A percentile compares a stretch with the other conserved stretches of the same genome.
phyloP scores from a whole-genome alignment of 2,888 invertebrate genomes.

The Oithona nana region DNA sequence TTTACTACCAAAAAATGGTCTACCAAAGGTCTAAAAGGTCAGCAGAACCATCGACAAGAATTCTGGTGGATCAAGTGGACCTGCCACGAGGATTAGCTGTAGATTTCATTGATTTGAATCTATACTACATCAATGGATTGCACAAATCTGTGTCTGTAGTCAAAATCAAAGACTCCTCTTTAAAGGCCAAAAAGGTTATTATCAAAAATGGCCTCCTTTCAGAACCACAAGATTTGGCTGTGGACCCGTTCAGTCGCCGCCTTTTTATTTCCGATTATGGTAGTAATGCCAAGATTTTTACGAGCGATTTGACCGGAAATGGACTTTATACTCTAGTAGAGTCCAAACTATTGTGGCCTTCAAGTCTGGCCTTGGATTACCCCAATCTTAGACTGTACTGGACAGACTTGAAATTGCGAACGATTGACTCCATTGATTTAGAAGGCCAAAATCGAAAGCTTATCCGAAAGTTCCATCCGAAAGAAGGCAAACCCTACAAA shows the following conservation, averaged over 20 bases:
- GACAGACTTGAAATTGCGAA: conserved; percentile 56
- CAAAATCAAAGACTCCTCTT: conserved; percentile 38
- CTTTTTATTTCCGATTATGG: conserved; percentile 60
- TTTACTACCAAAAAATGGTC: conserved; percentile 3
- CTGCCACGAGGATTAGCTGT: conserved; percentile 53
- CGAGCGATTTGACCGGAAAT: conserved; percentile 44
- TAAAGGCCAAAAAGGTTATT: conserved; percentile 31
- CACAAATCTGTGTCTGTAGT: conserved; percentile 33
- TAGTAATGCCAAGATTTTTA: conserved; percentile 40
- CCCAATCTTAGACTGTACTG: conserved; percentile 57
- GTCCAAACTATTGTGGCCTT: conserved; percentile 44
- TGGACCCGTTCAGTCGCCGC: conserved; percentile 43
- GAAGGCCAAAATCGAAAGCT: conserved; percentile 47
- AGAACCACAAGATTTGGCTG: conserved; percentile 46
- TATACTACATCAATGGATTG: conserved; percentile 46
- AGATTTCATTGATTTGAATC: conserved; percentile 44
- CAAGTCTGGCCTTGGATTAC: conserved; percentile 53
- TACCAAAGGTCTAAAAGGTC: background rate
- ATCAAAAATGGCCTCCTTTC: conserved; percentile 33
- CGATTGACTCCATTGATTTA: conserved; percentile 45
- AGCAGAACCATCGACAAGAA: conserved; percentile 18
- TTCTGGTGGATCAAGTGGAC: conserved; percentile 31
- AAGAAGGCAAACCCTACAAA: conserved; percentile 43
- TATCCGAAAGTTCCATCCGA: conserved; percentile 36
- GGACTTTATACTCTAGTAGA: conserved; percentile 37